phyloP scores from a whole-genome alignment of 2,888 invertebrate genomes.

The Andrena camellia region DNA sequence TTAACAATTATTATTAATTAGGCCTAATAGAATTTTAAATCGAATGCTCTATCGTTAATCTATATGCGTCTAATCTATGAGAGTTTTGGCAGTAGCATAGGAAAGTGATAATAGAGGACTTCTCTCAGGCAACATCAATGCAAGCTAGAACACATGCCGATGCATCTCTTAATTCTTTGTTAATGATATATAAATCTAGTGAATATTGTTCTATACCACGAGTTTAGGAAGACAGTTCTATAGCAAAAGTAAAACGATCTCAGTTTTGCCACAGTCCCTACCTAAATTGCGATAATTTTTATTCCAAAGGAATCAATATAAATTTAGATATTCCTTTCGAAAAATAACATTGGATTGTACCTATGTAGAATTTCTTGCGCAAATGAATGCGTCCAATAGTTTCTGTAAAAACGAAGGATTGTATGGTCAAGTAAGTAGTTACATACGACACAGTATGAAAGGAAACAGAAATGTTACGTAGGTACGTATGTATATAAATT shows the following conservation, averaged over 20 bases:
- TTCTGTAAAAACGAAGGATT: background rate
- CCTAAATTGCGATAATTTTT: background rate
- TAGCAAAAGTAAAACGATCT: background rate
- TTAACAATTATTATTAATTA: constrained; percentile 16
- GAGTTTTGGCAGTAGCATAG: constrained; percentile 50
- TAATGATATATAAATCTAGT: constrained; percentile 55
- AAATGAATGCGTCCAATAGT: background rate
- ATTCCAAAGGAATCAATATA: background rate
- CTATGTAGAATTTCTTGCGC: background rate
- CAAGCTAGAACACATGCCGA: constrained; percentile 81
- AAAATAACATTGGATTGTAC: background rate
- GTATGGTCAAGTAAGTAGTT: background rate
- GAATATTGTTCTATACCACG: constrained; percentile 42
- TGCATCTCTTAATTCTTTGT: constrained; percentile 66
- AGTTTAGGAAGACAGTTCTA: constrained; percentile 49
- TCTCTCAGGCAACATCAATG: constrained; percentile 83
- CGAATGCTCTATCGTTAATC: constrained; percentile 42
- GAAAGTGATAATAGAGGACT: constrained; percentile 61
- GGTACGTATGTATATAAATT: background rate
- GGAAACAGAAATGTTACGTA: background rate
- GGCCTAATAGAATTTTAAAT: constrained; percentile 25
- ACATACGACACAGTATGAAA: background rate
- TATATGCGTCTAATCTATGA: constrained; percentile 44
- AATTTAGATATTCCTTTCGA: background rate
- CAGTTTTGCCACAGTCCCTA: background rate